These are phyloP conservation scores for Heliconius himera DNA, from an alignment of 1,140 invertebrate genomes.

Conservation along the genomic window DNA sequence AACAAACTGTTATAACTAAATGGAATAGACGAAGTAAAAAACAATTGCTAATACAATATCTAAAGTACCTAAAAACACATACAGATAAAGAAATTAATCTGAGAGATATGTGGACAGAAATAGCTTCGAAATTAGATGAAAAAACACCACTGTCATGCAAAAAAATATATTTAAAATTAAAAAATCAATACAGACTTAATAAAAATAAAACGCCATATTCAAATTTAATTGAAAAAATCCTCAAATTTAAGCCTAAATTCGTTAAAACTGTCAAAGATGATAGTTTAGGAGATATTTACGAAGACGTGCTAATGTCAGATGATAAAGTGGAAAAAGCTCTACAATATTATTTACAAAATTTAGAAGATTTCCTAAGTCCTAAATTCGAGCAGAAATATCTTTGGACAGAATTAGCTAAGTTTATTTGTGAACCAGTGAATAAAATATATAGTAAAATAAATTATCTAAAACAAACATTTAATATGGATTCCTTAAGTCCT, in stretches of 20 bases:
- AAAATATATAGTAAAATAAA: constrained; percentile 68
- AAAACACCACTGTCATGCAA: constrained; percentile 60
- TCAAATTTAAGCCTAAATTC: constrained; percentile 59
- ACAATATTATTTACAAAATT: constrained; percentile 63
- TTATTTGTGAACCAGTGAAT: constrained; percentile 53
- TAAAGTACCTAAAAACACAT: constrained; percentile 60
- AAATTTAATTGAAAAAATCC: constrained; percentile 57
- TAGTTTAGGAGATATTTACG: constrained; percentile 49
- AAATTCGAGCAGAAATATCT: constrained; percentile 68
- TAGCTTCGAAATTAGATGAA: constrained; percentile 55
- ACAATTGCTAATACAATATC: constrained; percentile 54
- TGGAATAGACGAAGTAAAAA: constrained; percentile 68
- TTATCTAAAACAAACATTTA: constrained; percentile 63
- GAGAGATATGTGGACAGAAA: constrained; percentile 70
- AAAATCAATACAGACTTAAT: constrained; percentile 50
- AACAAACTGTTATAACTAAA: constrained; percentile 41
- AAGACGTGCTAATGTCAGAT: constrained; percentile 55
- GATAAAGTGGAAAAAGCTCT: constrained; percentile 60
- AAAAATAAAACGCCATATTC: constrained; percentile 51
- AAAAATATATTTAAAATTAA: constrained; percentile 64
- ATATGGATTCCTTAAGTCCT: constrained; percentile 44
- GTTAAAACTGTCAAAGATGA: constrained; percentile 40
- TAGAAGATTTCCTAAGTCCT: constrained; percentile 67
- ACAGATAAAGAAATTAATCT: constrained; percentile 56
- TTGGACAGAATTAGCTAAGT: constrained; percentile 66